phyloP scores from a whole-genome alignment of 2,113 vertebrate species.

The Myotis lucifugus region DNA sequence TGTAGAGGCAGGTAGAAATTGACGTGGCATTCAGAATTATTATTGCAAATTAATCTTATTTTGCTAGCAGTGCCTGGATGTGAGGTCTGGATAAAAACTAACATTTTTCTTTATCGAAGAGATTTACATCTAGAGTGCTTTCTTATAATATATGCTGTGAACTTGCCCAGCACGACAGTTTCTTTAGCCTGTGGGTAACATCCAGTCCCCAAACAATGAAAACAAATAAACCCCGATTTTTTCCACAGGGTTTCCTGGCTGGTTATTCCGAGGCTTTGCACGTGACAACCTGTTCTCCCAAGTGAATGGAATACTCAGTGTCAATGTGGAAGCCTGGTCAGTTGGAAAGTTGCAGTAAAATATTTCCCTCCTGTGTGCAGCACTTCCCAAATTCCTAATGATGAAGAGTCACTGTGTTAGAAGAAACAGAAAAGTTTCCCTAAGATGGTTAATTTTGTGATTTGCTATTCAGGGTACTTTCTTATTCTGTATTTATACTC shows the following conservation, averaged over 20 bases:
- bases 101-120: slow-evolving; percentile 42
- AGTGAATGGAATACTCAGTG: slow-evolving; percentile 79
- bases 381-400: slow-evolving; percentile 54
- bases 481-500: not conserved
- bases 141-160: slow-evolving; percentile 59
- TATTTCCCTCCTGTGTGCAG: slow-evolving; percentile 48
- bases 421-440: slow-evolving; percentile 13
- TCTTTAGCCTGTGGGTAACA: slow-evolving; percentile 72
- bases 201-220: slow-evolving; percentile 78
- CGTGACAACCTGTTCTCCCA: slow-evolving; percentile 78
- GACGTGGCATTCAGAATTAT: slow-evolving; percentile 1
- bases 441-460: not conserved
- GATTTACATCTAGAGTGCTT: slow-evolving; percentile 40
- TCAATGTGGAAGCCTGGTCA: slow-evolving; percentile 82
- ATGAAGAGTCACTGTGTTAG: slow-evolving; percentile 23
- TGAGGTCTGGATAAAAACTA: slow-evolving; percentile 46
- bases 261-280: slow-evolving; percentile 79
- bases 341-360: slow-evolving; percentile 77
- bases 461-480: not conserved
- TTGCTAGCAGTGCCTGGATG: not conserved
- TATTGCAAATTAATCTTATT: not conserved
- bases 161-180: slow-evolving; percentile 42
- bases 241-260: slow-evolving; percentile 80
- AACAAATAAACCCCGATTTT: slow-evolving; percentile 78
- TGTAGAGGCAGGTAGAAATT: not conserved